A percentile compares a stretch with the other conserved stretches of the same genome.
Evolutionary conservation across 2,888 invertebrate genomes (phyloP).

Genomic region (Salpingus planirostris): DNA sequence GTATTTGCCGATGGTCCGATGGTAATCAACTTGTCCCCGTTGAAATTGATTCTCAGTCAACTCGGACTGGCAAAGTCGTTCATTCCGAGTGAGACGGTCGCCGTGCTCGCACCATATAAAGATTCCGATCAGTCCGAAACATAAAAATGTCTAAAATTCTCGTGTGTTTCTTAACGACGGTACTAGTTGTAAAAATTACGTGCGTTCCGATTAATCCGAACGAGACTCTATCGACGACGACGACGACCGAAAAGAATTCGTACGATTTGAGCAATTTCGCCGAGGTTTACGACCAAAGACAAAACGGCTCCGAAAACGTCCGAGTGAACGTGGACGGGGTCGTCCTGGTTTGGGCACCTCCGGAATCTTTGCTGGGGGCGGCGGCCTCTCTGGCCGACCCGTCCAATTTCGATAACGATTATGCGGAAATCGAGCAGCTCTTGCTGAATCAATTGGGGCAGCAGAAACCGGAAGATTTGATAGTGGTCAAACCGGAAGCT

Average conservation of each 20-base stretch:
- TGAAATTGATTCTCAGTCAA: too few relatives aligned
- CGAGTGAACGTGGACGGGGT: conserved; percentile 61
- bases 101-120: too few relatives aligned
- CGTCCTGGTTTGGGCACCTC: conserved; percentile 56
- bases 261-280: conserved; percentile 20
- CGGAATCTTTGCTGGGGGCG: conserved; percentile 50
- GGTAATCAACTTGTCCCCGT: too few relatives aligned
- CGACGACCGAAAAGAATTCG: conserved; percentile 2
- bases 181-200: too few relatives aligned
- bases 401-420: conserved; percentile 20
- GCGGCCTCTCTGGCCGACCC: conserved; percentile 44
- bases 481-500: conserved; percentile 7
- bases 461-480: conserved; percentile 10
- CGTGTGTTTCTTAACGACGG: too few relatives aligned
- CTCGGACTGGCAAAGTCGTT: too few relatives aligned
- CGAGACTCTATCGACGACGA: too few relatives aligned
- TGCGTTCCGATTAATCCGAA: too few relatives aligned
- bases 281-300: conserved; percentile 56
- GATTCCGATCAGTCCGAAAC: too few relatives aligned
- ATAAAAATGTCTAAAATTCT: too few relatives aligned
- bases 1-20: too few relatives aligned
- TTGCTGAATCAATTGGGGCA: conserved; percentile 9
- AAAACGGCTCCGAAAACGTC: conserved; percentile 69
- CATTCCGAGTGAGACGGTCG: too few relatives aligned
- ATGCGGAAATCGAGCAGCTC: conserved; percentile 7